Evolutionary conservation across 2,797 vertebrate species (phyloP).

Genomic region (Rallus crepitans): DNA sequence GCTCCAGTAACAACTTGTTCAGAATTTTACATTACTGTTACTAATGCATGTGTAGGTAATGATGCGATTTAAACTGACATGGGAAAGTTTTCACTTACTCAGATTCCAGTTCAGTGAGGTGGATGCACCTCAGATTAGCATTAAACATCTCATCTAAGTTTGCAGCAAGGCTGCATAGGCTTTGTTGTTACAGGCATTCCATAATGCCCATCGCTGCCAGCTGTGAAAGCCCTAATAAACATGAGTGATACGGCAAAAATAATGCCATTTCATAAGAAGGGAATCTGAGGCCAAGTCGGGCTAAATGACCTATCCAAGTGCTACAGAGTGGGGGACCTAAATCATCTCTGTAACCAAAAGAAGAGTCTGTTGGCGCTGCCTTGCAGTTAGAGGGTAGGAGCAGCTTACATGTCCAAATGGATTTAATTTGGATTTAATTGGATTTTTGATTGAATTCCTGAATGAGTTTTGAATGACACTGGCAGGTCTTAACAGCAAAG

Average conservation of each 20-base stretch:
- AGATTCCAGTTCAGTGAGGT: constrained; percentile 18
- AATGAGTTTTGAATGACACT: neutral
- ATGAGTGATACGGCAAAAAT: neutral
- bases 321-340: neutral
- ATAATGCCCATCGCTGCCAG: neutral
- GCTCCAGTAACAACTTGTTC: neutral
- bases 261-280: neutral
- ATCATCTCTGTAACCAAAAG: neutral
- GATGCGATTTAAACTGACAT: neutral
- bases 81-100: neutral
- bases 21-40: neutral
- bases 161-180: neutral
- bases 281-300: neutral
- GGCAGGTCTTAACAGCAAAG: neutral
- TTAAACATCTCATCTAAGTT: neutral
- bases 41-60: neutral
- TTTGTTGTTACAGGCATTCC: neutral
- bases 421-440: neutral
- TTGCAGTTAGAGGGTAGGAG: neutral
- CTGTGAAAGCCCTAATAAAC: neutral
- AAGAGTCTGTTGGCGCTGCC: neutral
- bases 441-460: neutral
- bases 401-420: neutral
- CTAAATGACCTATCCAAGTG: neutral
- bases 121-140: neutral